These are phyloP conservation scores for Diplazon laetatorius DNA, from an alignment of 2,888 invertebrate genomes.

Conservation along the genomic window DNA sequence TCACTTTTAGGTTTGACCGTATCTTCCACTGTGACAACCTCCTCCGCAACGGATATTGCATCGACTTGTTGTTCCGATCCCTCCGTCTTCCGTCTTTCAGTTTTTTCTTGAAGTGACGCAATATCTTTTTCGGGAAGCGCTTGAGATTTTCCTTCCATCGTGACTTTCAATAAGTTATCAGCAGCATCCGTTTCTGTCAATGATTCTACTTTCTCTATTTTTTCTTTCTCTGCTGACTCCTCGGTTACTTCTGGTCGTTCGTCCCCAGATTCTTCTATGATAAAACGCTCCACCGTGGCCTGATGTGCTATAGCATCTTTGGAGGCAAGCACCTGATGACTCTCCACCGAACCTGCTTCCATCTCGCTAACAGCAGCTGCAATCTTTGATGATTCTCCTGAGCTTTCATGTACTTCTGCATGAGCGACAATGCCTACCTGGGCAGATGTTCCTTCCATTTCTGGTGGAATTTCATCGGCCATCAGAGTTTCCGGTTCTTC, in stretches of 20 bases:
- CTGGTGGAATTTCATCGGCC: conserved; percentile 31
- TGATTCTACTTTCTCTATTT: conserved; percentile 8
- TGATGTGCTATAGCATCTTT: conserved; percentile 2
- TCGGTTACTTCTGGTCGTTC: background rate
- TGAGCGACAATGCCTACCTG: background rate
- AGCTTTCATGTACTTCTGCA: background rate
- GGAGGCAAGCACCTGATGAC: background rate
- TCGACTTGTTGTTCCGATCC: background rate
- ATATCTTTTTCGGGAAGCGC: background rate
- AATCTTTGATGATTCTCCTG: background rate
- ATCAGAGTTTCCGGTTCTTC: conserved; percentile 59
- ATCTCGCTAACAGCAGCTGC: conserved; percentile 5
- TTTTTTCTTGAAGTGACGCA: background rate
- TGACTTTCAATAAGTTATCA: background rate
- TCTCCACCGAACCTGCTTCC: conserved; percentile 20
- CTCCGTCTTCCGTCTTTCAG: background rate
- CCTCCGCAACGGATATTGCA: background rate
- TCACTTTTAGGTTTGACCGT: background rate
- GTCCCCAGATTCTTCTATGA: background rate
- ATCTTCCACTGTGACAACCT: conserved; percentile 44
- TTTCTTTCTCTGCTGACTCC: background rate
- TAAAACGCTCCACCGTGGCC: background rate
- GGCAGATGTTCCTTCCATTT: background rate
- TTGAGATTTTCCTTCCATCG: background rate
- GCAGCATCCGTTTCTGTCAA: background rate